Base-by-base conservation (phyloP, 2,888 invertebrate genomes). In the Conchocele bisecta region DNA sequence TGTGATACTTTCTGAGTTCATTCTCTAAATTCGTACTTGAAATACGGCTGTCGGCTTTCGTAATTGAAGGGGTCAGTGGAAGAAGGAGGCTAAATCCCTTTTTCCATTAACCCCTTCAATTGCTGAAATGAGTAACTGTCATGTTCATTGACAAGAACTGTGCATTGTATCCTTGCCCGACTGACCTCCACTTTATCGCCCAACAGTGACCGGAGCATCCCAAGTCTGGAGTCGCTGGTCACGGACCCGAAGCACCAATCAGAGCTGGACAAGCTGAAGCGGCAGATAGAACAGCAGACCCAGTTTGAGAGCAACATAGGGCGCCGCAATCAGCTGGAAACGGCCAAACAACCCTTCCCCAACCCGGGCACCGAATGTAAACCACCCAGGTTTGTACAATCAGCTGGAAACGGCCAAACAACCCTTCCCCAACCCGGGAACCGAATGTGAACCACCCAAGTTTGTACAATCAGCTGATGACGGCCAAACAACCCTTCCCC, bases 151-250 rank as follows among this genome's bases (percentile, higher is more conserved):
- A n/a, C n/a, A n/a, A n/a, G n/a, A n/a, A n/a, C n/a, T n/a, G n/a
- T n/a, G n/a, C n/a, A n/a, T n/a, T n/a, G n/a, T n/a, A n/a, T n/a
- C n/a, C n/a, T n/a, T n/a, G n/a, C n/a, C n/a, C n/a, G n/a, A n/a
- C n/a, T n/a, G n/a, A n/a, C n/a, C n/a, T n/a, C n/a, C n/a, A n/a
- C n/a, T n/a, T n/a, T n/a, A n/a, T n/a, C n/a, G n/a, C n/a, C n/a
- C n/a, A n/a, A 17, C 90, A 96, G 96, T 11, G 98, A 98, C 89
- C 94, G 95, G 64, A 97, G 97, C 7, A 97, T 98, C 90, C 98
- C 98, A 1, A 94, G 94, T 1, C 92, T 98, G 70, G 97, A 98
- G 51, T 94, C 95, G 2, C 94, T 97, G 22, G 92, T 95, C 83
- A 92, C 92, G 31, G 93, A 93, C 50, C 93, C 93, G 59, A 93